These are phyloP conservation scores for Stenopsyche tienmushanensis DNA, from an alignment of 1,140 invertebrate species.

Conservation along the genomic window DNA sequence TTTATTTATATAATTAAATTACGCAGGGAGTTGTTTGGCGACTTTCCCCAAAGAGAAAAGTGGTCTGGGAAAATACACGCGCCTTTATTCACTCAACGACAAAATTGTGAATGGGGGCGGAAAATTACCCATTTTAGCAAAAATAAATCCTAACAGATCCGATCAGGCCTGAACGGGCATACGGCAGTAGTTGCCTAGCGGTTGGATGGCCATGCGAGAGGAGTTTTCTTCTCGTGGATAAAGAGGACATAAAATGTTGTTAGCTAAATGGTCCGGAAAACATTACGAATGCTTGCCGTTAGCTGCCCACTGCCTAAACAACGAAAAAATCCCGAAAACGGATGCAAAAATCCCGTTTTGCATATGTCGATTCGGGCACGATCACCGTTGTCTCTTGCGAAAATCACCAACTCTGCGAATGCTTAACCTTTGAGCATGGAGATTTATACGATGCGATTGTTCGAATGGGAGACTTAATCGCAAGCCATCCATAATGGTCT, in stretches of 20 bases:
- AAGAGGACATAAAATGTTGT: conserved; percentile 37
- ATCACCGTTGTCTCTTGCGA: neutral
- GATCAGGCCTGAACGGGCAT: conserved; percentile 15
- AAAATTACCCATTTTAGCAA: conserved; percentile 39
- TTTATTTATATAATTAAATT: too few species aligned
- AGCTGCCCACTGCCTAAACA: neutral
- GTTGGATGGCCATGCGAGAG: conserved; percentile 10
- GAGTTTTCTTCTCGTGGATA: conserved; percentile 22
- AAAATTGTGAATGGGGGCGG: conserved; percentile 35
- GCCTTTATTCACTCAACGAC: conserved; percentile 31
- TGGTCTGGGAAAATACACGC: neutral
- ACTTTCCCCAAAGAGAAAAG: too few species aligned
- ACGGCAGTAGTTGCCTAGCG: neutral
- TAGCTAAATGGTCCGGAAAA: conserved; percentile 39
- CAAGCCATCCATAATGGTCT: too few species aligned
- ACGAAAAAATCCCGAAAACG: too few species aligned
- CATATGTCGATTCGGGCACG: neutral
- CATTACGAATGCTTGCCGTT: conserved; percentile 18
- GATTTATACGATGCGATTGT: too few species aligned
- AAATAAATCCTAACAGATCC: conserved; percentile 38
- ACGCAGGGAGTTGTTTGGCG: too few species aligned
- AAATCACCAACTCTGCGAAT: too few species aligned
- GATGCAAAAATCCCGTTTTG: conserved; percentile 5
- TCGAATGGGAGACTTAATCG: too few species aligned
- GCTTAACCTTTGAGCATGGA: too few species aligned